A percentile compares a stretch with the other conserved stretches of the same genome.
Conservation (phyloP, 2,888 invertebrate species). For the Saturnia pavonia region DNA sequence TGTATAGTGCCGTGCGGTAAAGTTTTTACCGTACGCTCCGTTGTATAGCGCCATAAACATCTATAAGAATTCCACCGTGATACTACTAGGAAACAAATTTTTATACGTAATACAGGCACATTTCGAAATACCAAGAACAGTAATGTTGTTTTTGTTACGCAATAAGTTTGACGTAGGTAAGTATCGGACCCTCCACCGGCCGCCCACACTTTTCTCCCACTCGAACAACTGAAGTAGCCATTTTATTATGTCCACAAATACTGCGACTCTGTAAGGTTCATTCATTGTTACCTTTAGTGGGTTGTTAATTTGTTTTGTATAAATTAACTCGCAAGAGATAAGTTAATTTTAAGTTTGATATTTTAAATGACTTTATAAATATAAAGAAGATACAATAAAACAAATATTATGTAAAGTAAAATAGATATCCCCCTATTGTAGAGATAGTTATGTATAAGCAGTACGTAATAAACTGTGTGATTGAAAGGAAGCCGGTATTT, state of each 20-base stretch:
- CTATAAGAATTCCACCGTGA: no score
- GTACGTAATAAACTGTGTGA: no score
- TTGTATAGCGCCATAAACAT: no score
- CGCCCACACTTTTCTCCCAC: neutral
- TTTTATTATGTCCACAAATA: neutral
- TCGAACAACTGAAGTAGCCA: neutral
- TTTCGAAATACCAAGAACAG: neutral
- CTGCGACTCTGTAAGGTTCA: neutral
- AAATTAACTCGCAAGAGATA: neutral
- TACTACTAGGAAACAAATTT: neutral
- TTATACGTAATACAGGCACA: neutral
- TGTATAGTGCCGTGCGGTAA: no score
- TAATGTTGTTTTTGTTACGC: neutral
- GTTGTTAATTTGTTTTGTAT: neutral
- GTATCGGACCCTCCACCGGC: neutral
- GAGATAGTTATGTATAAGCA: no score
- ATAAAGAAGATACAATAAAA: no score
- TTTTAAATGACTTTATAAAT: no score
- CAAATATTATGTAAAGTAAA: neutral
- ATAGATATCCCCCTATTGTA: no score
- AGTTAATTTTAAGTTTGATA: neutral
- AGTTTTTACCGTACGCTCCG: no score
- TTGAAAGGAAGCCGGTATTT: no score
- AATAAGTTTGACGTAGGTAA: neutral
- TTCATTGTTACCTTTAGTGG: neutral